Evolutionary conservation across 2,888 invertebrate species (phyloP).

Genomic region (Antitype chi): DNA sequence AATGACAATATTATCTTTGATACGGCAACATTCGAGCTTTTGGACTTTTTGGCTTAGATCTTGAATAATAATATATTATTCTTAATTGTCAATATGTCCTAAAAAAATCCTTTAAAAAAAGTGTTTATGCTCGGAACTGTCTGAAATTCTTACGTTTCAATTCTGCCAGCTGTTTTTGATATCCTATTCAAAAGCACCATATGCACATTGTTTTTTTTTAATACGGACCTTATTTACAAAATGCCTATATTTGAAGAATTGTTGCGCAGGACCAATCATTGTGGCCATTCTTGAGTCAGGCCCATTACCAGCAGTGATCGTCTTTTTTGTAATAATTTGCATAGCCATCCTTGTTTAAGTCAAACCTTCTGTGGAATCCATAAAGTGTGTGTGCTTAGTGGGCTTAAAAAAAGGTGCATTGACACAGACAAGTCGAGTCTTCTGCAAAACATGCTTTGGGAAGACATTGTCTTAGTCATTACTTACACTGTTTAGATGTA

Average conservation of each 20-base stretch:
- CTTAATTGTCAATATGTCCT: background rate
- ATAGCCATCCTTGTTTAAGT: background rate
- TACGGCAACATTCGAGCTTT: background rate
- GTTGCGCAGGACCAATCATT: background rate
- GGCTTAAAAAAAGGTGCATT: background rate
- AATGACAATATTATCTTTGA: constrained; percentile 23
- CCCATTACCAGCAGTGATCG: background rate
- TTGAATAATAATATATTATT: background rate
- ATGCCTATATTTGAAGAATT: background rate
- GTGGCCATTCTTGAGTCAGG: background rate
- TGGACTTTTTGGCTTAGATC: background rate
- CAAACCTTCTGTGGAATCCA: background rate
- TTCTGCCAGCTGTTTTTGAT: background rate
- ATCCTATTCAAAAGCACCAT: background rate
- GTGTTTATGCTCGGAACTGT: background rate
- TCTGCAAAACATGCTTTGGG: background rate
- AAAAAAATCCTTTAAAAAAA: no score
- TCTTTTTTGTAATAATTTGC: background rate
- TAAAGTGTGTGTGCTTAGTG: background rate
- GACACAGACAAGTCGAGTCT: background rate
- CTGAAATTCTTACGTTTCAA: background rate
- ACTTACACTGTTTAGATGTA: background rate
- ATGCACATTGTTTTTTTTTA: background rate
- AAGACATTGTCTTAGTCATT: background rate
- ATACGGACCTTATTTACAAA: background rate